These are phyloP conservation scores for Drosophila tsacasi DNA, from an alignment of 1,140 invertebrate genomes.

Conservation along the genomic window DNA sequence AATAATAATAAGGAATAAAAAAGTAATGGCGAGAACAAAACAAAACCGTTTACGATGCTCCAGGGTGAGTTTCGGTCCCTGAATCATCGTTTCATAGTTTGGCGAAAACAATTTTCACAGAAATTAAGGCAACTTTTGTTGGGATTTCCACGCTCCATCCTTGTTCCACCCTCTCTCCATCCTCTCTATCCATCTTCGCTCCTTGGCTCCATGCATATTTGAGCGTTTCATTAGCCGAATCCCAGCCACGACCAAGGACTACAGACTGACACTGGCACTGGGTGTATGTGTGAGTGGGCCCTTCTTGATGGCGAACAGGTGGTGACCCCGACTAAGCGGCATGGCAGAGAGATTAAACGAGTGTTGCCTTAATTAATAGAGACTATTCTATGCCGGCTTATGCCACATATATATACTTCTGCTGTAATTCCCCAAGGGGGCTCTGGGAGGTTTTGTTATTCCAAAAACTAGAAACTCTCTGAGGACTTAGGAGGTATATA, in stretches of 20 bases:
- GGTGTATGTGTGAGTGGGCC: neutral
- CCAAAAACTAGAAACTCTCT: neutral
- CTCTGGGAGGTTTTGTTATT: neutral
- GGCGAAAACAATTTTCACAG: conserved; percentile 41
- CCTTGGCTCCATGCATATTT: conserved; percentile 37
- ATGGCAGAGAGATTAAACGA: conserved; percentile 17
- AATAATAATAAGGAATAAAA: conserved; percentile 42
- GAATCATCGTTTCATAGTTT: conserved; percentile 49
- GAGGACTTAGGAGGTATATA: neutral
- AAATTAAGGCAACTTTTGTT: conserved; percentile 42
- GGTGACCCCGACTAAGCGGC: conserved; percentile 1
- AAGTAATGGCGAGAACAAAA: conserved; percentile 18
- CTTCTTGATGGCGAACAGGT: neutral
- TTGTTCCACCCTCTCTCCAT: too few relatives aligned
- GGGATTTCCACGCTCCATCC: neutral
- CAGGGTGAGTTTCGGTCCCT: conserved; percentile 13
- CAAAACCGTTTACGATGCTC: conserved; percentile 36
- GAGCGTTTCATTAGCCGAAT: conserved; percentile 40
- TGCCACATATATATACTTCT: neutral
- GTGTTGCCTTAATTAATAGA: conserved; percentile 14
- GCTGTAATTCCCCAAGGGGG: neutral
- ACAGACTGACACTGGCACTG: neutral
- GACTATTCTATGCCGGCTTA: neutral
- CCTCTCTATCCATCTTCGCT: neutral
- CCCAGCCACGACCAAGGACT: conserved; percentile 1